Evolutionary conservation across 2,888 invertebrate genomes (phyloP), one percentile per base, ranked within the genome.

Genomic region (Drosophila ustulata): DNA sequence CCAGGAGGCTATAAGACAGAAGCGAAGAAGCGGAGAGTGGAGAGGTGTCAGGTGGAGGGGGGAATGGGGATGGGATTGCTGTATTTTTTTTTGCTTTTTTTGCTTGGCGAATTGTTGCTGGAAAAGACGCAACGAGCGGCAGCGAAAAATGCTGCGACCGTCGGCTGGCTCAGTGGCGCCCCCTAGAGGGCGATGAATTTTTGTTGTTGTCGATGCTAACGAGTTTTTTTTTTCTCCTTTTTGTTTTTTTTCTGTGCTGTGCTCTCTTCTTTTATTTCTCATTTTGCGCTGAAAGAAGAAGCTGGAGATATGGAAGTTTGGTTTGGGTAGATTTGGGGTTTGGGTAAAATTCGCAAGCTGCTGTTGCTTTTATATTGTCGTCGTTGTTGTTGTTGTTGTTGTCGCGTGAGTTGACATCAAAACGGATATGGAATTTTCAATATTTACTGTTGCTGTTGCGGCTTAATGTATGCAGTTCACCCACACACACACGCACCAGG

Each of bases 381-480:
- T 11, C 8, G 34, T 11, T 34, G 3, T 32, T 53, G 28, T 45
- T 71, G 57, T 53, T 71, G 75, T 52, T 66, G 65, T 58, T 74
- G 61, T 61, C 66, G 72, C 72, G 56, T 70, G 82, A 79, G 80
- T 85, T 82, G 80, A 82, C 80, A 82, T 82, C 82, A 75, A 80
- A 85, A 79, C 72, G 86, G 88, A 88, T 82, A 85, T 88, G 80
- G 77, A 88, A 85, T 85, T 85, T 85, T 85, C 79, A 82, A 88
- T 88, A 85, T 85, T 85, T 88, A 85, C 88, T 71, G 80, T 80
- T 67, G 71, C 70, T 72, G 65, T 73, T 66, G 71, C 66, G 77
- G 67, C 75, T 78, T 83, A 83, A 81, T 86, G 79, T 77, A 83
- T 83, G 84, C 87, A 83, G 55, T 76, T 51, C 49, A 2, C 49